These are phyloP conservation scores for Ichneumon xanthorius DNA, from an alignment of 2,888 invertebrate species.

Conservation along the genomic window DNA sequence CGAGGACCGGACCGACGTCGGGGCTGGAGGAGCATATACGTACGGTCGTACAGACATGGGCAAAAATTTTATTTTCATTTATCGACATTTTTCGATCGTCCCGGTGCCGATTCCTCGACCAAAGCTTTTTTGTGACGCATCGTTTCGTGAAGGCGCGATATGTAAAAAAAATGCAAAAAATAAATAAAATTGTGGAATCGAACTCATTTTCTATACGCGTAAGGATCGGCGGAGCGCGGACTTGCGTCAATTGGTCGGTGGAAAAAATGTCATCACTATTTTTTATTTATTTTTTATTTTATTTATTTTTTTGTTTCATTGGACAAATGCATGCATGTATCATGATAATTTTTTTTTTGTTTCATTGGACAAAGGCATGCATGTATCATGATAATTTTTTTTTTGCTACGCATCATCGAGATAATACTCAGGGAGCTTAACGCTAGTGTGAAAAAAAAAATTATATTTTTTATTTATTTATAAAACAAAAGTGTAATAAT, in stretches of 20 bases:
- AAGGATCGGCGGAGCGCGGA: not conserved
- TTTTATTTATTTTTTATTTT: not conserved
- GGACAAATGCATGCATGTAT: not conserved
- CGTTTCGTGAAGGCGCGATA: not conserved
- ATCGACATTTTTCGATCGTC: not conserved
- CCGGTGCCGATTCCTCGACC: not conserved
- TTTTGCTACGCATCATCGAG: not conserved
- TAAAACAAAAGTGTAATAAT: not conserved
- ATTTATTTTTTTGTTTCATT: not conserved
- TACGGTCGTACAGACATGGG: conserved; percentile 68
- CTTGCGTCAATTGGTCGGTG: not conserved
- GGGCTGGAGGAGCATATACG: conserved; percentile 45
- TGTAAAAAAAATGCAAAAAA: not conserved
- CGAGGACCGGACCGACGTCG: conserved; percentile 34
- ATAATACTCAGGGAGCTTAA: not conserved
- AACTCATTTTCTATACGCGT: not conserved
- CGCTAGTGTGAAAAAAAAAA: not conserved
- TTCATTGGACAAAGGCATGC: not conserved
- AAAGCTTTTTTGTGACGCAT: not conserved
- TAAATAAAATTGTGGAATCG: not conserved
- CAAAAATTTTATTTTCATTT: not conserved
- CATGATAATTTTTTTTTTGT: not conserved
- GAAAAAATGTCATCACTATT: not conserved
- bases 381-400: not conserved
- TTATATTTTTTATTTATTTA: not conserved